Conservation (phyloP, 2,797 vertebrate species). For the Eutrigla gurnardus region DNA sequence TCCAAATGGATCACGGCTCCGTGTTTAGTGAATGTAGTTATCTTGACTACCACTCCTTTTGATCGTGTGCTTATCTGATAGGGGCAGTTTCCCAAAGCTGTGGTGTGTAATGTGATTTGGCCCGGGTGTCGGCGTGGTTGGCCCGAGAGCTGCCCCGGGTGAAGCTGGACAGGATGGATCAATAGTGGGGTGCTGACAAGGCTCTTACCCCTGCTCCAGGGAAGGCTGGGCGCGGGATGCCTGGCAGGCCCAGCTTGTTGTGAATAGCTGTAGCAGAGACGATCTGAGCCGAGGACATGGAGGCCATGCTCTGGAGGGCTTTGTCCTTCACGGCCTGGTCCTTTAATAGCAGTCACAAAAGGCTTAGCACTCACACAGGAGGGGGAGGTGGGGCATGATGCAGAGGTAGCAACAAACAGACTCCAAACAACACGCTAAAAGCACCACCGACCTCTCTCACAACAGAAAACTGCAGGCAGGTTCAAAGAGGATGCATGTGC, state of each 20-base stretch:
- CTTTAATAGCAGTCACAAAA: slow-evolving; percentile 94
- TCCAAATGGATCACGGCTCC: slow-evolving; percentile 56
- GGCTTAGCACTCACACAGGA: slow-evolving; percentile 84
- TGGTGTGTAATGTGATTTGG: slow-evolving; percentile 85
- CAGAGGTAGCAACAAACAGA: slow-evolving; percentile 75
- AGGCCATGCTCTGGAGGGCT: slow-evolving; percentile 99
- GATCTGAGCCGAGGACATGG: slow-evolving; percentile 99
- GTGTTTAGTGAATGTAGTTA: slow-evolving; percentile 73
- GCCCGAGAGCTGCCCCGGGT: slow-evolving; percentile 63
- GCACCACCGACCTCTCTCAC: slow-evolving; percentile 62
- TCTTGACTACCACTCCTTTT: slow-evolving; percentile 77
- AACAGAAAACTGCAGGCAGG: slow-evolving; percentile 79
- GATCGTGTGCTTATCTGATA: slow-evolving; percentile 83
- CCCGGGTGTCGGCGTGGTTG: slow-evolving; percentile 47
- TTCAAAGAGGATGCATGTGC: slow-evolving; percentile 63
- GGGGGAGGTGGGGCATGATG: slow-evolving; percentile 61
- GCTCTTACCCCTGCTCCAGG: slow-evolving; percentile 97
- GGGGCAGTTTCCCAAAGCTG: slow-evolving; percentile 74
- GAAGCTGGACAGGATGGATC: slow-evolving; percentile 68
- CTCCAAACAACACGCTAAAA: slow-evolving; percentile 72
- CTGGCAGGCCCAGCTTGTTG: slow-evolving; percentile 99
- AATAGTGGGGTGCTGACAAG: slow-evolving; percentile 62
- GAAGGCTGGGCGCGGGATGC: slow-evolving; percentile 96
- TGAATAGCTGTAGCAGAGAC: slow-evolving; percentile 99
- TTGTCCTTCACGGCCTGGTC: slow-evolving; percentile 99